Percentiles rank a stretch among this genome's conserved stretches.
Conservation (phyloP, 2,888 invertebrate species). For the Tetragnatha montana region DNA sequence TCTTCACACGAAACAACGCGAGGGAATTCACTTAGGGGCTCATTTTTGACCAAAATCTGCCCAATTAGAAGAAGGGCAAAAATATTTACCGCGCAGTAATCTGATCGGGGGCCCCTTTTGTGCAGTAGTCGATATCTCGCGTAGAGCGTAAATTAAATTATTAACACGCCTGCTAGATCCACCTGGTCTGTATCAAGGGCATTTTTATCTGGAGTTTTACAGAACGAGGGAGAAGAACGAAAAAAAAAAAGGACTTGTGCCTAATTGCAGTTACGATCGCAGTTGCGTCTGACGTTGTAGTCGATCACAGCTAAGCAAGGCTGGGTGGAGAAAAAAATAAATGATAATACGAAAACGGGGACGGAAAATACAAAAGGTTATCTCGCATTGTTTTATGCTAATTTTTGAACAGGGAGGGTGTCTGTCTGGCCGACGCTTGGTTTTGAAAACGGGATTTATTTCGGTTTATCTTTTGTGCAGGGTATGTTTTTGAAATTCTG, state of each 20-base stretch:
- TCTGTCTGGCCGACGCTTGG: not conserved
- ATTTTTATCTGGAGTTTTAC: conserved; percentile 55
- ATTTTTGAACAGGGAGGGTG: not conserved
- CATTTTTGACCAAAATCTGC: conserved; percentile 34
- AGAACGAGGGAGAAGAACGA: not conserved
- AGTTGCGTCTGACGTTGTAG: conserved; percentile 59
- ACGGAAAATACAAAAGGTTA: not conserved
- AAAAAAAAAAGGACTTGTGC: conserved; percentile 32
- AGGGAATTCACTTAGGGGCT: conserved; percentile 26
- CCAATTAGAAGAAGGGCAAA: conserved; percentile 38
- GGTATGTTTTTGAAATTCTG: too few species aligned
- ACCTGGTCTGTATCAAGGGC: conserved; percentile 58
- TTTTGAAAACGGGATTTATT: not conserved
- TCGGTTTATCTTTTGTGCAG: not conserved
- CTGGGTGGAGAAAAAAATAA: conserved; percentile 1
- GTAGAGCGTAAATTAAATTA: conserved; percentile 65
- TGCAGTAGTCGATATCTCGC: conserved; percentile 51
- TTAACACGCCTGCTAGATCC: conserved; percentile 64
- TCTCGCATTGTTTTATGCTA: not conserved
- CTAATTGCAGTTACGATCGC: conserved; percentile 60
- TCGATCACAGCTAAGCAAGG: conserved; percentile 61
- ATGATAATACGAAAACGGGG: not conserved
- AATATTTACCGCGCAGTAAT: conserved; percentile 37
- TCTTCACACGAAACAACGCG: conserved; percentile 19
- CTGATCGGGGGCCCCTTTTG: conserved; percentile 45